A percentile compares a stretch with the other conserved stretches of the same genome.
phyloP scores from a whole-genome alignment of 1,140 invertebrate species.

The Acromyrmex echinatior region DNA sequence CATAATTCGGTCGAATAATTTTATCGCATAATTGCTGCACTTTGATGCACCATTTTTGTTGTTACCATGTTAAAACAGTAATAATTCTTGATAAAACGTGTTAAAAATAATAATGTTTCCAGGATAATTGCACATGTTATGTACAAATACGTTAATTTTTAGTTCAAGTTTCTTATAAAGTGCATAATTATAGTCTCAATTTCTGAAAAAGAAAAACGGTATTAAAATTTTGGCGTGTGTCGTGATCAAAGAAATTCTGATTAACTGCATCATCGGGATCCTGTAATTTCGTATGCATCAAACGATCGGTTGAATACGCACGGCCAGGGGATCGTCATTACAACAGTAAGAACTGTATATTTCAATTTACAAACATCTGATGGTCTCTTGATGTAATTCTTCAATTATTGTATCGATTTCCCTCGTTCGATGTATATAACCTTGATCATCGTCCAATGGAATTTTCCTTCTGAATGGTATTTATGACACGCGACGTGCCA shows the following conservation, averaged over 20 bases:
- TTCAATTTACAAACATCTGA: slow-evolving; percentile 45
- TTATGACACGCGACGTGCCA: background rate
- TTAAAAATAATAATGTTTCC: background rate
- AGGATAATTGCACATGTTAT: background rate
- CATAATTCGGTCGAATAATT: background rate
- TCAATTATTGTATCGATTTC: slow-evolving; percentile 46
- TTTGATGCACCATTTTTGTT: background rate
- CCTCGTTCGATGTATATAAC: too few relatives aligned
- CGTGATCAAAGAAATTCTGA: slow-evolving; percentile 42
- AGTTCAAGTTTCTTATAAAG: background rate
- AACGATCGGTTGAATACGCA: slow-evolving; percentile 48
- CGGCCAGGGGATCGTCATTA: slow-evolving; percentile 39
- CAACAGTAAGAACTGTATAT: slow-evolving; percentile 1
- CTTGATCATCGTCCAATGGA: background rate
- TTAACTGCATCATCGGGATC: slow-evolving; percentile 55
- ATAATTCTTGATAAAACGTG: background rate
- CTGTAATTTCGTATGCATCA: slow-evolving; percentile 61
- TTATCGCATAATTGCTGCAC: background rate
- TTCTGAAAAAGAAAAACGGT: background rate
- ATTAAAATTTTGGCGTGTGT: background rate
- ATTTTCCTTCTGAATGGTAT: background rate
- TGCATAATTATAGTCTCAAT: background rate
- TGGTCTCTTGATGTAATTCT: slow-evolving; percentile 19
- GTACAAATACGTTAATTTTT: background rate
- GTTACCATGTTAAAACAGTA: background rate